These are phyloP conservation scores for Sepiola atlantica DNA, from an alignment of 2,888 invertebrate species.

Conservation along the genomic window DNA sequence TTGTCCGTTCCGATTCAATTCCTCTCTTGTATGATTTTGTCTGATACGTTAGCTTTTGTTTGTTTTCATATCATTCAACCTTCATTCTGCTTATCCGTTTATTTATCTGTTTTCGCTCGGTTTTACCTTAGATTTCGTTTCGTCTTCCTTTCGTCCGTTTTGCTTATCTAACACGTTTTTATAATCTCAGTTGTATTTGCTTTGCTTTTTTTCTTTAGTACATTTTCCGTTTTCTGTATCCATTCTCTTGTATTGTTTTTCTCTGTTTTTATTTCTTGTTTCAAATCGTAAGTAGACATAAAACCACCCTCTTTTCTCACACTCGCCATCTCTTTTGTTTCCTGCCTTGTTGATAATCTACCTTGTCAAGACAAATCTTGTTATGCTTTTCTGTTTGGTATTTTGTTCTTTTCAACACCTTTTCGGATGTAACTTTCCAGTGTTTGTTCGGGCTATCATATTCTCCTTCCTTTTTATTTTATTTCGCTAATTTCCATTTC, in stretches of 20 bases:
- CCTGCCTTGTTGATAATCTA: not conserved
- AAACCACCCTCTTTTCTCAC: not conserved
- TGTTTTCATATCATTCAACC: not conserved
- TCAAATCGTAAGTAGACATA: not conserved
- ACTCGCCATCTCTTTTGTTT: not conserved
- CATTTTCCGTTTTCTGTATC: not conserved
- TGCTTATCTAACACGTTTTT: not conserved
- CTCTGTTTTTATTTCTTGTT: not conserved
- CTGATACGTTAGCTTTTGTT: not conserved
- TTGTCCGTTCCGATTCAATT: not conserved
- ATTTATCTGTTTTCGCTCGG: not conserved
- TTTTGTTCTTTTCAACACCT: not conserved
- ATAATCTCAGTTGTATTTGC: not conserved
- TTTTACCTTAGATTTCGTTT: conserved; percentile 11
- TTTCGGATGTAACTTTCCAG: too few relatives aligned
- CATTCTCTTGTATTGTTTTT: not conserved
- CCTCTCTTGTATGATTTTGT: not conserved
- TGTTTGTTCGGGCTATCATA: too few relatives aligned
- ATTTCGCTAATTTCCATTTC: not conserved
- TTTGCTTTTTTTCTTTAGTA: not conserved
- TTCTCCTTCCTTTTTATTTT: too few relatives aligned
- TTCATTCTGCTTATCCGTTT: not conserved
- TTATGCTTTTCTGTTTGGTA: not conserved
- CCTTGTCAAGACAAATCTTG: not conserved
- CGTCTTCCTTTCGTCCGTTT: not conserved